These are phyloP conservation scores for Labia minor DNA, from an alignment of 2,888 invertebrate genomes.

Conservation along the genomic window DNA sequence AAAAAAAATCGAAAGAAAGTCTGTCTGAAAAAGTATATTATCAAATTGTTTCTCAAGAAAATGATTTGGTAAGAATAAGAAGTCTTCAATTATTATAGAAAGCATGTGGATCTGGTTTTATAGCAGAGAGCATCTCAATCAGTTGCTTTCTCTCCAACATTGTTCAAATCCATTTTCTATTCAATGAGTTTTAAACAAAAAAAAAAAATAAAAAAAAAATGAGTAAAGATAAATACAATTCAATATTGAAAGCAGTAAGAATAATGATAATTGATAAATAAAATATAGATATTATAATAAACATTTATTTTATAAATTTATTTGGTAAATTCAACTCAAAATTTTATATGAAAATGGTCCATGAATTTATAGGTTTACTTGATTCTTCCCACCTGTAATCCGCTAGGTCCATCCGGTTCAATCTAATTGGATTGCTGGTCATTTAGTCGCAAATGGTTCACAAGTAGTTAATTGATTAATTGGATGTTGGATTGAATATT, in stretches of 20 bases:
- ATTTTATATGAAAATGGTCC: too few species aligned
- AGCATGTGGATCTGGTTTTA: background rate
- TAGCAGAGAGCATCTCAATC: constrained; percentile 1
- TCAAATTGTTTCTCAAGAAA: constrained; percentile 5
- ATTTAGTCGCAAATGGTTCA: background rate
- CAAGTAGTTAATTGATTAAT: constrained; percentile 7
- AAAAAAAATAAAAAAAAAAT: background rate
- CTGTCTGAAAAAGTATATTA: background rate
- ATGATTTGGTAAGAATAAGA: constrained; percentile 13
- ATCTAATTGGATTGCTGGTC: constrained; percentile 5
- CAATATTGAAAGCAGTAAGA: background rate
- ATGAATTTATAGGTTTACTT: background rate
- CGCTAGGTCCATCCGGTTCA: background rate
- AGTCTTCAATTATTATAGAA: background rate
- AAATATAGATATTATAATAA: too few species aligned
- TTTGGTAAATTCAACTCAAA: too few species aligned
- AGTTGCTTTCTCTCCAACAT: background rate
- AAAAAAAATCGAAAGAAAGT: background rate
- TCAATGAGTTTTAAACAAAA: background rate
- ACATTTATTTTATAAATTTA: too few species aligned
- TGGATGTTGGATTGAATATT: constrained; percentile 8
- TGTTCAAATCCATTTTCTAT: background rate
- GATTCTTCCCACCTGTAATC: background rate
- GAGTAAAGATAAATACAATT: background rate
- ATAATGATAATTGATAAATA: background rate